A percentile compares a stretch with the other conserved stretches of the same genome.
Evolutionary conservation across 2,888 invertebrate genomes (phyloP).

Genomic region (Tachystola acroxantha): DNA sequence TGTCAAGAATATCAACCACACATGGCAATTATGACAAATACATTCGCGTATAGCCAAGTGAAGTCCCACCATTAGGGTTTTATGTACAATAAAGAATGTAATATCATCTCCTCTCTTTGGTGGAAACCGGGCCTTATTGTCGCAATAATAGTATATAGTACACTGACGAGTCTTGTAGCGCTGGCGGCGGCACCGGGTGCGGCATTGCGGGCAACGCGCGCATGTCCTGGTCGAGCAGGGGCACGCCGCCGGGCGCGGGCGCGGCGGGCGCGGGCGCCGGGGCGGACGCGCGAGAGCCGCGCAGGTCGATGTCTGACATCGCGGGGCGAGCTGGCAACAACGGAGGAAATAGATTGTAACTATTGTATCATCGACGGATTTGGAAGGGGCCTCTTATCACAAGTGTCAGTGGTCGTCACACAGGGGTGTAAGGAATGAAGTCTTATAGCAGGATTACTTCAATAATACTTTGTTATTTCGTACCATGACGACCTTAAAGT

Average conservation of each 20-base stretch:
- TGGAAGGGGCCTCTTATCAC: background rate
- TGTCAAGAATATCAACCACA: too few relatives aligned
- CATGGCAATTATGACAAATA: too few relatives aligned
- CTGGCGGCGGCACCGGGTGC: slow-evolving; percentile 51
- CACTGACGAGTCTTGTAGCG: slow-evolving; percentile 44
- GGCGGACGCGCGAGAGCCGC: slow-evolving; percentile 32
- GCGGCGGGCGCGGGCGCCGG: slow-evolving; percentile 30
- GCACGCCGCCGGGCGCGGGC: slow-evolving; percentile 11
- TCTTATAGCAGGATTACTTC: too few relatives aligned
- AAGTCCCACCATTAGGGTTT: too few relatives aligned
- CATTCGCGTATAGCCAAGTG: too few relatives aligned
- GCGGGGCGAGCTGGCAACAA: slow-evolving; percentile 27
- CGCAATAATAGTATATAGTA: too few relatives aligned
- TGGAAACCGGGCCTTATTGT: too few relatives aligned
- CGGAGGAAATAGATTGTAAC: background rate
- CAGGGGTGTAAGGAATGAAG: too few relatives aligned
- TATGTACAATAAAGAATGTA: too few relatives aligned
- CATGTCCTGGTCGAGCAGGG: slow-evolving; percentile 87
- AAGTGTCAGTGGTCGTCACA: background rate
- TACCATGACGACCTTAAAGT: too few relatives aligned
- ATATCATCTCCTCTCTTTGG: too few relatives aligned
- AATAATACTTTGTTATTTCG: too few relatives aligned
- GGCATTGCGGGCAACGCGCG: slow-evolving; percentile 71
- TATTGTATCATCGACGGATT: background rate
- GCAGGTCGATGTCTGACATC: slow-evolving; percentile 56